Evolutionary conservation across 1,140 invertebrate genomes (phyloP).

Genomic region (Micrasema minimum): DNA sequence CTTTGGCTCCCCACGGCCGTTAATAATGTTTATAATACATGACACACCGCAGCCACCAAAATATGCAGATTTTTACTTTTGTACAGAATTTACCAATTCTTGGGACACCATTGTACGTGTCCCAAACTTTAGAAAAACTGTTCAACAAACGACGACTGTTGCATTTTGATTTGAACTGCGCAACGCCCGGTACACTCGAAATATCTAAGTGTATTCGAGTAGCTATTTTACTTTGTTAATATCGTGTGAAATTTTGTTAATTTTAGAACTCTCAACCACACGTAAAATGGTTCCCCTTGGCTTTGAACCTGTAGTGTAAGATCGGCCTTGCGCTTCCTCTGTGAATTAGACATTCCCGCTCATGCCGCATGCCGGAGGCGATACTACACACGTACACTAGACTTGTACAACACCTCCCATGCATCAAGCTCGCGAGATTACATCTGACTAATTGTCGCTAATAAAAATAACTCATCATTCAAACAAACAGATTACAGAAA

Average conservation of each 20-base stretch:
- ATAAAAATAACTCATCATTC: no score
- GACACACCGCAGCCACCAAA: conserved; percentile 5
- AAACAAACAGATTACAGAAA: no score
- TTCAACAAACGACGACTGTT: no score
- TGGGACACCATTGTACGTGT: no score
- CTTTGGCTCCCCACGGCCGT: not conserved
- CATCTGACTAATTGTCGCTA: not conserved
- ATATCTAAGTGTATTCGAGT: no score
- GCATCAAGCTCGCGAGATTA: not conserved
- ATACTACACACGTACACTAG: no score
- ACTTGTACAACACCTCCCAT: no score
- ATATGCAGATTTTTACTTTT: conserved; percentile 19
- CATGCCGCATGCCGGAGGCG: no score
- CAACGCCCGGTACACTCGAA: no score
- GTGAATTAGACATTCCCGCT: conserved; percentile 13
- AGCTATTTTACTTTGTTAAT: no score
- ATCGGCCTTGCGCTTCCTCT: conserved; percentile 27
- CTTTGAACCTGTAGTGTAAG: conserved; percentile 31
- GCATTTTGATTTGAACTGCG: no score
- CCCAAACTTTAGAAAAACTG: no score
- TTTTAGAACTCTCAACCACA: conserved; percentile 1
- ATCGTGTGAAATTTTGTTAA: not conserved
- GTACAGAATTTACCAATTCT: not conserved
- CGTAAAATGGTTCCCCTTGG: conserved; percentile 23
- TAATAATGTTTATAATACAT: not conserved